These are phyloP conservation scores for Pantherophis alleghaniensis DNA, from an alignment of 2,797 vertebrate species.

Conservation along the genomic window DNA sequence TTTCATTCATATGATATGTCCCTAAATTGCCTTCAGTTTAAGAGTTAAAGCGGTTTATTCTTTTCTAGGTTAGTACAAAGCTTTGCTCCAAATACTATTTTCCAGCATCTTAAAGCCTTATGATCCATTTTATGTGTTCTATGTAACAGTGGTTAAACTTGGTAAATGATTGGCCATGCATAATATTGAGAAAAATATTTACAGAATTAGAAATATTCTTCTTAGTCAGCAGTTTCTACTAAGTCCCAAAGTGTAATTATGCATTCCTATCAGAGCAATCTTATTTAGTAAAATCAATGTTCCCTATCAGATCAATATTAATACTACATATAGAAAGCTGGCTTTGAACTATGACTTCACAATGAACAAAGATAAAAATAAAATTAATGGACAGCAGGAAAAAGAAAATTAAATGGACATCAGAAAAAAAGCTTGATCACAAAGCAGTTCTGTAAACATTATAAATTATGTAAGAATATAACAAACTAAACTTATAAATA, in stretches of 20 bases:
- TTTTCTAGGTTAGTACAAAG: not conserved
- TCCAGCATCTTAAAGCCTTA: not conserved
- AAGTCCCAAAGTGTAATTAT: not conserved
- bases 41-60: not conserved
- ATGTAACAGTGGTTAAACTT: not conserved
- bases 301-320: slow-evolving; percentile 19
- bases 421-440: slow-evolving; percentile 4
- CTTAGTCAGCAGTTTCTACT: not conserved
- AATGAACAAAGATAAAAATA: slow-evolving; percentile 37
- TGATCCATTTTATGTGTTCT: not conserved
- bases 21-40: not conserved
- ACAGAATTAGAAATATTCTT: not conserved
- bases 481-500: not conserved
- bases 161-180: not conserved
- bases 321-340: not conserved
- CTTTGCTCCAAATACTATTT: not conserved
- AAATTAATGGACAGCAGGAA: not conserved
- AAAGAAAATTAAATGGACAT: slow-evolving; percentile 36
- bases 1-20: not conserved
- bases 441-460: slow-evolving; percentile 1
- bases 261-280: not conserved
- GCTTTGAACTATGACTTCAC: slow-evolving; percentile 33
- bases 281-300: not conserved
- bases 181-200: not conserved
- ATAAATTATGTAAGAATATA: slow-evolving; percentile 25